These are phyloP conservation scores for Melanostoma scalare DNA, from an alignment of 2,888 invertebrate species.

Conservation along the genomic window DNA sequence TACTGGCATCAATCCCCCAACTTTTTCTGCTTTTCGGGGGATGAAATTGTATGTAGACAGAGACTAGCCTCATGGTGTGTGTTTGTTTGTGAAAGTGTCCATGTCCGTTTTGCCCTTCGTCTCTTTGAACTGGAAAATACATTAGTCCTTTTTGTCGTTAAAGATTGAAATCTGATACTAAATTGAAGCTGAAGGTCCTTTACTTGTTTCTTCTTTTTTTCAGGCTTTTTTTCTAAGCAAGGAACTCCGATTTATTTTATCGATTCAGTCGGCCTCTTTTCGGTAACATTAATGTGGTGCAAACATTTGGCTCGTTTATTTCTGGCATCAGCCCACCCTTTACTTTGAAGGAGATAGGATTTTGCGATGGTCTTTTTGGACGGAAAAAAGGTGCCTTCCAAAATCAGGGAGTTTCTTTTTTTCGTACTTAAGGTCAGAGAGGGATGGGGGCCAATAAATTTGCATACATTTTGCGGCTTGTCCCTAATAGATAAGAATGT, in stretches of 20 bases:
- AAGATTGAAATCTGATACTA: constrained; percentile 60
- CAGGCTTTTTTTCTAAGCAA: not conserved
- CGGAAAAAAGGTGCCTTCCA: constrained; percentile 39
- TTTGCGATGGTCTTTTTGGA: not conserved
- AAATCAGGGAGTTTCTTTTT: constrained; percentile 22
- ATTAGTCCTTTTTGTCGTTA: constrained; percentile 43
- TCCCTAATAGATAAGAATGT: constrained; percentile 51
- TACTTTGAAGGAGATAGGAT: constrained; percentile 1
- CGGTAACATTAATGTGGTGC: constrained; percentile 65
- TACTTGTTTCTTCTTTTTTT: constrained; percentile 22
- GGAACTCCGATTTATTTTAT: constrained; percentile 40
- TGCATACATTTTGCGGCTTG: constrained; percentile 54
- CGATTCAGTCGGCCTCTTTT: constrained; percentile 39
- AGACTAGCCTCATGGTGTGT: constrained; percentile 10
- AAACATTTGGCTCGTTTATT: constrained; percentile 42
- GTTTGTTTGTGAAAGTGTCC: constrained; percentile 4
- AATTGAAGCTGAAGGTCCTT: constrained; percentile 51
- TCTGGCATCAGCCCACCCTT: not conserved
- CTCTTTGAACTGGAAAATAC: constrained; percentile 33
- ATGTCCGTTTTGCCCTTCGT: constrained; percentile 7
- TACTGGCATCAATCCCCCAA: not conserved
- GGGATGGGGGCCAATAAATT: constrained; percentile 23
- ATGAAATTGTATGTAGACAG: constrained; percentile 1
- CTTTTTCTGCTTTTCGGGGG: constrained; percentile 2
- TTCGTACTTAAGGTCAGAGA: not conserved